A percentile compares a stretch with the other conserved stretches of the same genome.
Evolutionary conservation across 2,797 vertebrate genomes (phyloP).

Genomic region (Trachops cirrhosus): DNA sequence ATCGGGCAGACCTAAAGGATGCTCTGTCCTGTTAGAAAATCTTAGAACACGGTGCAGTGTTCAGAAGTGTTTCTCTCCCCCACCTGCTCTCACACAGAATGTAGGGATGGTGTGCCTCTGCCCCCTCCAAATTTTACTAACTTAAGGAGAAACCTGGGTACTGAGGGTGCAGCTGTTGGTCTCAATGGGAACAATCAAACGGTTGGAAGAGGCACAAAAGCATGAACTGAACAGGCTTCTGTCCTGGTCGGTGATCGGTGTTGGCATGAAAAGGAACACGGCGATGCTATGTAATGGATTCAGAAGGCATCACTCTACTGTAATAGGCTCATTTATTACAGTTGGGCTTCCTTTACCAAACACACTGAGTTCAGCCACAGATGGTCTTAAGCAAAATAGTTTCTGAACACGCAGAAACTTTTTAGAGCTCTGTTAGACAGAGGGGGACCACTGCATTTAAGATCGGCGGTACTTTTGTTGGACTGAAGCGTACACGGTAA

Average conservation of each 20-base stretch:
- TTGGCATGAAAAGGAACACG: rapidly evolving
- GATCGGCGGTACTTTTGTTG: background rate
- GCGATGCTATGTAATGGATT: rapidly evolving
- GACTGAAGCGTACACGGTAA: background rate
- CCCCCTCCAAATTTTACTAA: background rate
- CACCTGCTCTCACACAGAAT: background rate
- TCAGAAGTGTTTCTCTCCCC: background rate
- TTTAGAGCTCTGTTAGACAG: background rate
- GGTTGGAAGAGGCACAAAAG: background rate
- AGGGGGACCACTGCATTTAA: background rate
- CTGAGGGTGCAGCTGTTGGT: background rate
- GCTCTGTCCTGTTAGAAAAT: background rate
- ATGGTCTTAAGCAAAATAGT: background rate
- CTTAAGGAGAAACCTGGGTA: background rate
- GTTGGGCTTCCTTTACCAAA: background rate
- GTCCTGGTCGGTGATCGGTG: background rate
- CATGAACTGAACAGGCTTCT: background rate
- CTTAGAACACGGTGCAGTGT: background rate
- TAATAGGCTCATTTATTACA: rapidly evolving
- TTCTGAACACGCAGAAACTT: background rate
- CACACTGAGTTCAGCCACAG: background rate
- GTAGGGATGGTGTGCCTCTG: background rate
- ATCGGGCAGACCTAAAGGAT: background rate
- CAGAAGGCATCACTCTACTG: background rate
- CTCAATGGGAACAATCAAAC: background rate